Percentiles rank a stretch among this genome's conserved stretches.
phyloP scores from a whole-genome alignment of 2,888 invertebrate genomes.

The Pachliopta kotzebuea region DNA sequence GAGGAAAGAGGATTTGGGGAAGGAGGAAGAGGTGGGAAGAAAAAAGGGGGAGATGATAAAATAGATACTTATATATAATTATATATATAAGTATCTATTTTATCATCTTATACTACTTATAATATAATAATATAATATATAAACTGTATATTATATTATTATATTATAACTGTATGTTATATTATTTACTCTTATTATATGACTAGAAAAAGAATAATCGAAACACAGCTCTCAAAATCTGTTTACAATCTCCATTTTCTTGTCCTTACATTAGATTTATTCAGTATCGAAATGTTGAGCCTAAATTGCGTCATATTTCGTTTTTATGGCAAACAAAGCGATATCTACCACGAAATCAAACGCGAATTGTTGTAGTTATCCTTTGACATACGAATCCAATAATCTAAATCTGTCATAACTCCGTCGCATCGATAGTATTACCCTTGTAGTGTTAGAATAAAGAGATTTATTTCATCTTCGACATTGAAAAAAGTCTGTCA shows the following conservation, averaged over 20 bases:
- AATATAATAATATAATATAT: no score
- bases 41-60: no score
- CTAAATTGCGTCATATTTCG: not conserved
- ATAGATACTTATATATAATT: no score
- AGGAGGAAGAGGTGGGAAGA: no score
- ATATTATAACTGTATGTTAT: no score
- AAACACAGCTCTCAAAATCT: not conserved
- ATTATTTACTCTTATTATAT: no score
- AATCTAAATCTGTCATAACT: constrained; percentile 21
- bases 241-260: not conserved
- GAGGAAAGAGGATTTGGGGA: no score
- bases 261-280: not conserved
- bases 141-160: no score
- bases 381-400: constrained; percentile 25
- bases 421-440: constrained; percentile 14
- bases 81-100: no score
- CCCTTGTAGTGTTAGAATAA: constrained; percentile 22
- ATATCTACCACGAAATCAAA: constrained; percentile 16
- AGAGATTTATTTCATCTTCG: constrained; percentile 21
- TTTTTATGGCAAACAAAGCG: constrained; percentile 1
- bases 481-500: constrained; percentile 2
- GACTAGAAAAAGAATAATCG: no score
- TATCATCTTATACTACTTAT: no score
- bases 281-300: not conserved
- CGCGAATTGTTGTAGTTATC: constrained; percentile 18